Percentiles rank a stretch among this genome's conserved stretches.
Conservation (phyloP, 2,797 vertebrate species). For the Hypotaenidia okinawae region DNA sequence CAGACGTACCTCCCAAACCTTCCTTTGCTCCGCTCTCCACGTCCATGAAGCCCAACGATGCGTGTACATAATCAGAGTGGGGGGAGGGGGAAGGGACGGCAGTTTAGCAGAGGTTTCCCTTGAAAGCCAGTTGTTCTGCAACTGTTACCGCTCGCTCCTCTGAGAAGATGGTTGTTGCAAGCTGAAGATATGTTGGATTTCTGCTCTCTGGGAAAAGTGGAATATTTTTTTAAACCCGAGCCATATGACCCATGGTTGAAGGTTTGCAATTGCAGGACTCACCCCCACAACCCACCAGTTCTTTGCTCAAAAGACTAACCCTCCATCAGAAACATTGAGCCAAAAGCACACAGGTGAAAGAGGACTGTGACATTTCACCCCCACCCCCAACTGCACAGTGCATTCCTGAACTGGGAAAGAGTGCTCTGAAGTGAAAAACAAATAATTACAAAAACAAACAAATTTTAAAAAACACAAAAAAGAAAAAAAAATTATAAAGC, state of each 20-base stretch:
- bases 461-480: slow-evolving; percentile 20
- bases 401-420: slow-evolving; percentile 69
- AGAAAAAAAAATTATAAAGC: slow-evolving; percentile 72
- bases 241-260: slow-evolving; percentile 74
- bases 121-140: slow-evolving; percentile 85
- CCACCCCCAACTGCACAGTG: slow-evolving; percentile 40
- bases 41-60: slow-evolving; percentile 93
- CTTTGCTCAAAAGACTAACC: slow-evolving; percentile 74
- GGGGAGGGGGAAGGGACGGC: slow-evolving; percentile 68
- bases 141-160: slow-evolving; percentile 79
- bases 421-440: slow-evolving; percentile 67
- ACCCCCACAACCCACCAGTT: slow-evolving; percentile 58
- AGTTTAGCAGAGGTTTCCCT: slow-evolving; percentile 81
- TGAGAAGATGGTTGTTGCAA: slow-evolving; percentile 76
- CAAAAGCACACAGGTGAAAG: slow-evolving; percentile 87
- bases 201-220: slow-evolving; percentile 83
- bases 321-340: slow-evolving; percentile 78
- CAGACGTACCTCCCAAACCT: slow-evolving; percentile 97
- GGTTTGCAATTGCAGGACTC: slow-evolving; percentile 76
- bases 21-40: slow-evolving; percentile 90
- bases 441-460: slow-evolving; percentile 1
- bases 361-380: slow-evolving; percentile 75
- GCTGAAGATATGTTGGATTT: slow-evolving; percentile 79
- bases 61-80: slow-evolving; percentile 91
- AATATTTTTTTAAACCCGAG: slow-evolving; percentile 79